Evolutionary conservation across 2,113 vertebrate genomes (phyloP), one percentile per base, ranked within the genome.

Genomic region (Lycocorax pyrrhopterus): DNA sequence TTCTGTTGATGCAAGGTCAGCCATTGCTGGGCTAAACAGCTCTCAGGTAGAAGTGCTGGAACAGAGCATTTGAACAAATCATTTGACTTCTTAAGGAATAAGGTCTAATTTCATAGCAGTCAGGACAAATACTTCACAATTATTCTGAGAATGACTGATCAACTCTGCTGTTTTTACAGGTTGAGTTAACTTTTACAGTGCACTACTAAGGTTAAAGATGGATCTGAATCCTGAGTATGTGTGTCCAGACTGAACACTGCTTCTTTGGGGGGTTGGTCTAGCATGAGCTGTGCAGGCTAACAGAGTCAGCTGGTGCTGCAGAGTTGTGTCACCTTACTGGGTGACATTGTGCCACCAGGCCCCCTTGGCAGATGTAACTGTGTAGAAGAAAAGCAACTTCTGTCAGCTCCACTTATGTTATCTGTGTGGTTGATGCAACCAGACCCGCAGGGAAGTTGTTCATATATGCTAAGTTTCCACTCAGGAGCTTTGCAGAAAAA

Each of bases 401-500:
- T 91, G 46, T 62, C 89, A 89, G 37, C 41, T 84, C 46, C 29
- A 8, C 37, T 66, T 86, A n/a, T 1, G 13, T 56, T 90, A 44
- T 56, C 30, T 85, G 8, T 53, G 62, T 49, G 73, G 44, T 62
- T 92, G 53, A 56, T 3, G 3, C n/a, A 58, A 46, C n/a, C 19
- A 81, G 52, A 33, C 17, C 39, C 33, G 6, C 49, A 73, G 85
- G 58, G 53, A 91, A 73, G 39, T 53, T 75, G 35, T 55, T 91
- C 44, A 19, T 66, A 46, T 19, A 39, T 19, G 47, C 44, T 60
- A 47, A 19, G 23, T 85, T 85, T 84, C 67, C 18, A 53, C 58
- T 49, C 29, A 23, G 49, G 20, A 56, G 4, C 32, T 94, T 90
- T 66, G 37, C 30, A 85, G 85, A 80, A 93, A 93, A 96, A 93